These are phyloP conservation scores for Pongo abelii DNA, from an alignment of 2,113 vertebrate genomes.

Conservation along the genomic window DNA sequence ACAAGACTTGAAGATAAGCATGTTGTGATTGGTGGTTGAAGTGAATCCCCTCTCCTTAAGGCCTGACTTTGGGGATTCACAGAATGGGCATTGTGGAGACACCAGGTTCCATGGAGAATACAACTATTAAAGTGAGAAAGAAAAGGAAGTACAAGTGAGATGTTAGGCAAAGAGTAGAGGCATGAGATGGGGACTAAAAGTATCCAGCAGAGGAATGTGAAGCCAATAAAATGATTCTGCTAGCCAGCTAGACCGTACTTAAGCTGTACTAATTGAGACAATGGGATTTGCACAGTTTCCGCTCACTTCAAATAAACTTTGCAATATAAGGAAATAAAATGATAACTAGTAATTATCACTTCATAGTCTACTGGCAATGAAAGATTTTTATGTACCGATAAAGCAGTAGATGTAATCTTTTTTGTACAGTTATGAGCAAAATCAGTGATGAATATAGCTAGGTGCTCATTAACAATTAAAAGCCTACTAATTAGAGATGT, in stretches of 20 bases:
- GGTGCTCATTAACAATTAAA: not conserved
- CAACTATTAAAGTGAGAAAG: not conserved
- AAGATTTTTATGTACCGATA: not conserved
- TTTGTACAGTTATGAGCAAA: not conserved
- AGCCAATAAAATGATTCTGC: not conserved
- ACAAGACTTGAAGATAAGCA: not conserved
- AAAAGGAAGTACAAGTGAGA: not conserved
- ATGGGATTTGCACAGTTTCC: not conserved
- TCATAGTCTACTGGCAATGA: not conserved
- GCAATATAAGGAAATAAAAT: not conserved
- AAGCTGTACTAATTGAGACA: not conserved
- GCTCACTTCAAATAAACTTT: not conserved
- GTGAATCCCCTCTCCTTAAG: not conserved
- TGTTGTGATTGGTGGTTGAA: not conserved
- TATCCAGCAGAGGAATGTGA: not conserved
- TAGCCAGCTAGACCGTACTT: not conserved
- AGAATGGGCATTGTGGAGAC: not conserved
- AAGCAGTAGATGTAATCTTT: not conserved
- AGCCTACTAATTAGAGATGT: not conserved
- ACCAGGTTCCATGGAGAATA: not conserved
- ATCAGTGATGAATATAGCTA: not conserved
- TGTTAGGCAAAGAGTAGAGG: not conserved
- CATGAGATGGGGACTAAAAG: not conserved
- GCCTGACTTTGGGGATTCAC: not conserved
- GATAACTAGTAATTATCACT: not conserved